Percentiles rank a stretch among this genome's conserved stretches.
Conservation (phyloP, 2,113 vertebrate species). For the Psettodes erumei region DNA sequence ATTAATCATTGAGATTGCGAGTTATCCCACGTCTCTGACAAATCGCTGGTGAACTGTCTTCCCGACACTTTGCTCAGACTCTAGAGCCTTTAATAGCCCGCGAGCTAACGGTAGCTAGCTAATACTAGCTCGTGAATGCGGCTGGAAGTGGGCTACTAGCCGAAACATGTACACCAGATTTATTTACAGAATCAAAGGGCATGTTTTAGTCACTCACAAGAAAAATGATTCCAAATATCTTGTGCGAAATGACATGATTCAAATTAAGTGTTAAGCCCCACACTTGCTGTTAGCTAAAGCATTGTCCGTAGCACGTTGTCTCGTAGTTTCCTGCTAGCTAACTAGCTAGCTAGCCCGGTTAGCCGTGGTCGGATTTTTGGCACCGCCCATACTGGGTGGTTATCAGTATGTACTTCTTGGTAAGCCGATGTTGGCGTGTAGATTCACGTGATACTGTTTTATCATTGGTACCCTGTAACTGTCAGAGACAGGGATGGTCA, state of each 20-base stretch:
- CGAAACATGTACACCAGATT: not conserved
- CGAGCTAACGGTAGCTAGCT: conserved; percentile 52
- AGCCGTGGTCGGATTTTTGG: conserved; percentile 57
- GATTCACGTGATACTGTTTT: not conserved
- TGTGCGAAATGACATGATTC: rapidly evolving
- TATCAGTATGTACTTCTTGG: not conserved
- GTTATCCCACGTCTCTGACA: not conserved
- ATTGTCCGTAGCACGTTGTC: conserved; percentile 63
- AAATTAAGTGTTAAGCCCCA: not conserved
- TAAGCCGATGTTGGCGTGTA: not conserved
- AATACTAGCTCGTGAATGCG: conserved; percentile 47
- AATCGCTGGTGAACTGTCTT: not conserved
- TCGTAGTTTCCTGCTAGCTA: conserved; percentile 30
- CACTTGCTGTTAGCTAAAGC: conserved; percentile 12
- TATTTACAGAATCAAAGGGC: not conserved
- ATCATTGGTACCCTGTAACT: not conserved
- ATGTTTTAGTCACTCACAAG: rapidly evolving
- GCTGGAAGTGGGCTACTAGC: conserved; percentile 20
- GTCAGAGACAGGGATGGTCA: not conserved
- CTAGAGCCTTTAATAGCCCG: conserved; percentile 20
- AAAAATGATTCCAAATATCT: rapidly evolving
- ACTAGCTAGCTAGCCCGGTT: conserved; percentile 32
- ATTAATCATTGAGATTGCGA: rapidly evolving
- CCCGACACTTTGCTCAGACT: not conserved
- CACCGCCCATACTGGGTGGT: conserved; percentile 49